A percentile compares a stretch with the other conserved stretches of the same genome.
Evolutionary conservation across 2,888 invertebrate species (phyloP).

Genomic region (Carcina quercana): DNA sequence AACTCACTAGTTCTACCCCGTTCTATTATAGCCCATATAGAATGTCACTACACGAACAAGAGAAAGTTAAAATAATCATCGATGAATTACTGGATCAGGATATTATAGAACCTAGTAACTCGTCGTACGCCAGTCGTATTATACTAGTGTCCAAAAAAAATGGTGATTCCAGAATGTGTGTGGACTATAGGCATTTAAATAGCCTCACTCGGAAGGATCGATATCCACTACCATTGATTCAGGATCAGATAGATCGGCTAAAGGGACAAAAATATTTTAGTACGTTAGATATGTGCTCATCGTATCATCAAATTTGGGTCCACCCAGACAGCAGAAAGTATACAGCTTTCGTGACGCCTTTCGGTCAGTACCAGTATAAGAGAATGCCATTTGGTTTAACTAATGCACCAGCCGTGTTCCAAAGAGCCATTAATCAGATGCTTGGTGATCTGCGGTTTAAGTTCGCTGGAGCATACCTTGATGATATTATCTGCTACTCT

Average conservation of each 20-base stretch:
- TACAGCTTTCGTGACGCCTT: constrained; percentile 13
- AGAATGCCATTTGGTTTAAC: constrained; percentile 18
- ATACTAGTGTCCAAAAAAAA: constrained; percentile 9
- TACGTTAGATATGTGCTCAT: constrained; percentile 10
- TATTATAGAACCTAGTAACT: constrained; percentile 4
- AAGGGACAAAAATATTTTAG: constrained; percentile 11
- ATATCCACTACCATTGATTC: background rate
- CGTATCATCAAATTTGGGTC: constrained; percentile 14
- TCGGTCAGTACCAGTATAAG: constrained; percentile 11
- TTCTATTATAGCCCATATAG: background rate
- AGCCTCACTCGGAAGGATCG: background rate
- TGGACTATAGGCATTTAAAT: background rate
- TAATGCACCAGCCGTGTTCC: constrained; percentile 25
- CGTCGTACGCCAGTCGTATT: constrained; percentile 6
- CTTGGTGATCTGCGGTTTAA: constrained; percentile 4
- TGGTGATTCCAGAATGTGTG: constrained; percentile 8
- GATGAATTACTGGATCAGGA: constrained; percentile 7
- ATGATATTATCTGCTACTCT: constrained; percentile 7
- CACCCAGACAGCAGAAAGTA: constrained; percentile 6
- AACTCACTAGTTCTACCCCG: background rate
- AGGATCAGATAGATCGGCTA: constrained; percentile 7
- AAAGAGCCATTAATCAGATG: constrained; percentile 19
- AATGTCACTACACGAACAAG: background rate
- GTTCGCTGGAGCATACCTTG: constrained; percentile 13
- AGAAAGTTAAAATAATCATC: background rate